Conservation (phyloP, 2,797 vertebrate species). For the Sebastes steindachneri region DNA sequence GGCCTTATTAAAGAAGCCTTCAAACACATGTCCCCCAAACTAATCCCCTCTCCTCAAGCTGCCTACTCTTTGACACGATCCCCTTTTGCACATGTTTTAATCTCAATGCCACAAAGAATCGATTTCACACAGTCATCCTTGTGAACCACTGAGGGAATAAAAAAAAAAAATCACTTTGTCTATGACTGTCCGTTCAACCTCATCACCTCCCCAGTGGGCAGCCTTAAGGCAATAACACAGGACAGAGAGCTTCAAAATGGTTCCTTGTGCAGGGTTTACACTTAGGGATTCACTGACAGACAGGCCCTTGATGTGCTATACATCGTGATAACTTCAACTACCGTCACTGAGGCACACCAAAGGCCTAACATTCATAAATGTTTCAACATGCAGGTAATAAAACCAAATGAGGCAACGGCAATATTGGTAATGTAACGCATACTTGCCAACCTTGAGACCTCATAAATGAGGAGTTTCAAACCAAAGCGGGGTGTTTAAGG, state of each 20-base stretch:
- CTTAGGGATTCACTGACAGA: conserved; percentile 2
- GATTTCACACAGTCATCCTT: conserved; percentile 50
- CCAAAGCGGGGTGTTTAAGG: too few relatives aligned
- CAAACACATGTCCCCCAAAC: conserved; percentile 61
- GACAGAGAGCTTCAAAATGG: conserved; percentile 24
- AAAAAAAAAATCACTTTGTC: conserved; percentile 35
- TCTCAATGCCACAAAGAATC: conserved; percentile 56
- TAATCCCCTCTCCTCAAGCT: conserved; percentile 67
- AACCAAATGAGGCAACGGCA: conserved; percentile 3
- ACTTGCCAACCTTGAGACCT: too few relatives aligned
- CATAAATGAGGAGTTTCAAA: too few relatives aligned
- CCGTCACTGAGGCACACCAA: not conserved
- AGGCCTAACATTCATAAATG: conserved; percentile 31
- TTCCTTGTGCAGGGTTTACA: conserved; percentile 26
- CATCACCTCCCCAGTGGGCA: conserved; percentile 16
- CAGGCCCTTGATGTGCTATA: conserved; percentile 35
- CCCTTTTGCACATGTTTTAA: conserved; percentile 55
- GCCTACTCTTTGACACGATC: conserved; percentile 53
- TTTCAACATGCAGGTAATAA: conserved; percentile 23
- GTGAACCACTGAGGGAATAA: conserved; percentile 22
- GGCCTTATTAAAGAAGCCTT: conserved; percentile 60
- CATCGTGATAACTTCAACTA: conserved; percentile 10
- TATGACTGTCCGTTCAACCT: conserved; percentile 28
- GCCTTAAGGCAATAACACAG: conserved; percentile 26
- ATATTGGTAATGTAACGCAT: not conserved